Evolutionary conservation across 2,797 vertebrate genomes (phyloP).

Genomic region (Platalea minor): DNA sequence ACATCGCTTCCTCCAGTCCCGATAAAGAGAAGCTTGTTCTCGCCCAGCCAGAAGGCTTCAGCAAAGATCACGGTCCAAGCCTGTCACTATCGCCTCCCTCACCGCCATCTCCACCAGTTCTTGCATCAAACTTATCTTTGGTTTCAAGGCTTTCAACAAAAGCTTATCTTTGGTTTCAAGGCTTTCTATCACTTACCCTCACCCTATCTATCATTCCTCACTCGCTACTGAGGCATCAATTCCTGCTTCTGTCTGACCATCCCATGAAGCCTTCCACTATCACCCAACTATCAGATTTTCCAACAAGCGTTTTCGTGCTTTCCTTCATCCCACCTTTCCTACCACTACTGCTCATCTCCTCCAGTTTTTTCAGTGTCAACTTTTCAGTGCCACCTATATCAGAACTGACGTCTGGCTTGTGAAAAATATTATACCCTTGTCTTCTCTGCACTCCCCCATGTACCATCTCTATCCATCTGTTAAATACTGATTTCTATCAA

Average conservation of each 20-base stretch:
- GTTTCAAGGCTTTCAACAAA: background rate
- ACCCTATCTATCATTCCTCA: background rate
- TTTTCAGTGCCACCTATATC: background rate
- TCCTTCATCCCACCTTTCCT: background rate
- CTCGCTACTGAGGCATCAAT: background rate
- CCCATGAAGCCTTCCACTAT: rapidly evolving
- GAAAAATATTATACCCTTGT: background rate
- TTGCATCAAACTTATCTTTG: background rate
- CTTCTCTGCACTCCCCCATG: background rate
- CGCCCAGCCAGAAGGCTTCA: background rate
- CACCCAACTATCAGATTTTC: background rate
- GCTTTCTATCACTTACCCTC: background rate
- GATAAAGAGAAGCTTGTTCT: background rate
- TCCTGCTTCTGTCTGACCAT: background rate
- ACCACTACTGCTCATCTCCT: background rate
- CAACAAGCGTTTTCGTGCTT: background rate
- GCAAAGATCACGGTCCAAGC: background rate
- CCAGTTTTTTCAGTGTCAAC: background rate
- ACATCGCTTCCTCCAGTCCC: background rate
- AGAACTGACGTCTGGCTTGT: background rate
- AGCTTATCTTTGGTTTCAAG: background rate
- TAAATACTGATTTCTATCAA: background rate
- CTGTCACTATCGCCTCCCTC: background rate
- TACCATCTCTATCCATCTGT: background rate
- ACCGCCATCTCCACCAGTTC: background rate